Conservation (phyloP, 2,797 vertebrate genomes). For the Phataginus tetradactyla region DNA sequence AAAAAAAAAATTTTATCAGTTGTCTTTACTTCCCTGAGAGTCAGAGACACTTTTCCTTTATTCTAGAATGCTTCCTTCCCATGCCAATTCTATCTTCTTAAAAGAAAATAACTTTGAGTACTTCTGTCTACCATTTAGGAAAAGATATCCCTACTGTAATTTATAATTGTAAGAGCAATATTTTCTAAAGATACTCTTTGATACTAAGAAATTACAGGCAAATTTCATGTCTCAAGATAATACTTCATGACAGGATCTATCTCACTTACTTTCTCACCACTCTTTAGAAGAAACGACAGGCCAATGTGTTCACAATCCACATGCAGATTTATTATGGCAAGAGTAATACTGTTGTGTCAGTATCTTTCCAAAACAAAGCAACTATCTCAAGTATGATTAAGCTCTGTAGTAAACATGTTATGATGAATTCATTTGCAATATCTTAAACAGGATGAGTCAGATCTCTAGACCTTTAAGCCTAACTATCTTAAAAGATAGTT, state of each 20-base stretch:
- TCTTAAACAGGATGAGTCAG: conserved; percentile 61
- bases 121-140: background rate
- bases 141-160: background rate
- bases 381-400: conserved; percentile 47
- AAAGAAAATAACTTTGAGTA: background rate
- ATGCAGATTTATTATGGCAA: conserved; percentile 1
- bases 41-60: background rate
- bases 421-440: conserved; percentile 48
- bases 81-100: background rate
- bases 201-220: conserved; percentile 16
- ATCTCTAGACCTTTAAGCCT: conserved; percentile 36
- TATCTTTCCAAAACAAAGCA: conserved; percentile 53
- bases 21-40: background rate
- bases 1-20: background rate
- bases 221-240: background rate
- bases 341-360: conserved; percentile 43
- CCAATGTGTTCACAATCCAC: conserved; percentile 13
- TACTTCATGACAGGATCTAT: background rate
- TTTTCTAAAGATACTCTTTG: conserved; percentile 8
- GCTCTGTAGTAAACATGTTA: conserved; percentile 41
- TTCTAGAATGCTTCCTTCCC: background rate
- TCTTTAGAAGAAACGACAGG: conserved; percentile 12
- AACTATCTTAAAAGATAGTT: conserved; percentile 1
- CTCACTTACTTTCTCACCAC: background rate
- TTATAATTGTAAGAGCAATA: background rate